phyloP scores from a whole-genome alignment of 2,888 invertebrate genomes.

The Eretmocerus hayati region DNA sequence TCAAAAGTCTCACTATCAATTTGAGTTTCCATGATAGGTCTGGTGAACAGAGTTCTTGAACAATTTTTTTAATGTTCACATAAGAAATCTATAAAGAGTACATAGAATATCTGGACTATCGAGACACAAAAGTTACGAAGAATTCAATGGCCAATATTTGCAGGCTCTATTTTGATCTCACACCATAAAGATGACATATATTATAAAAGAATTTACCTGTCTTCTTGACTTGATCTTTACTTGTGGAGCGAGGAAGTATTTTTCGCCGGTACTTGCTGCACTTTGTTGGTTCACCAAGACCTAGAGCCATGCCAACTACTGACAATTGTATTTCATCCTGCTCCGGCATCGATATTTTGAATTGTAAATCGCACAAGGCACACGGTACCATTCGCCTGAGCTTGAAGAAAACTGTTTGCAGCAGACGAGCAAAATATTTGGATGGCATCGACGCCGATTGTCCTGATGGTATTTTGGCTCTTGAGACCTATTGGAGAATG shows the following conservation, averaged over 20 bases:
- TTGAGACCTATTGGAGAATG: conserved; percentile 48
- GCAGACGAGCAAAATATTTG: conserved; percentile 50
- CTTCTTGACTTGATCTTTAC: conserved; percentile 37
- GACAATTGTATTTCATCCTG: conserved; percentile 67
- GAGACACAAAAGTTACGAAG: no score
- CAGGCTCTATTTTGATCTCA: no score
- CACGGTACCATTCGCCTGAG: conserved; percentile 81
- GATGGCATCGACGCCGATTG: conserved; percentile 49
- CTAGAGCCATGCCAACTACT: conserved; percentile 73
- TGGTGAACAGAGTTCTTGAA: no score
- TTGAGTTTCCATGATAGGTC: no score
- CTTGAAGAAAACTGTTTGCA: conserved; percentile 76
- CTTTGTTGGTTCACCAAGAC: conserved; percentile 58
- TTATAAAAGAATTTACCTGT: conserved; percentile 28
- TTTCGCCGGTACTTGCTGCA: conserved; percentile 48
- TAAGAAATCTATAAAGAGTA: no score
- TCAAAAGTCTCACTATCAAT: no score
- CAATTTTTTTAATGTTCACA: no score
- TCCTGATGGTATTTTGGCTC: conserved; percentile 54
- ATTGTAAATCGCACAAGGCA: conserved; percentile 72
- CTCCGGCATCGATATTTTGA: conserved; percentile 81
- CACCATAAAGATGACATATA: no score
- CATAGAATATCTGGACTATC: no score
- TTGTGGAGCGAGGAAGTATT: conserved; percentile 35
- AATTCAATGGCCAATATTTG: no score